A percentile compares a stretch with the other conserved stretches of the same genome.
These are phyloP conservation scores for Rafetus swinhoei DNA, from an alignment of 2,113 vertebrate species.

Conservation along the genomic window DNA sequence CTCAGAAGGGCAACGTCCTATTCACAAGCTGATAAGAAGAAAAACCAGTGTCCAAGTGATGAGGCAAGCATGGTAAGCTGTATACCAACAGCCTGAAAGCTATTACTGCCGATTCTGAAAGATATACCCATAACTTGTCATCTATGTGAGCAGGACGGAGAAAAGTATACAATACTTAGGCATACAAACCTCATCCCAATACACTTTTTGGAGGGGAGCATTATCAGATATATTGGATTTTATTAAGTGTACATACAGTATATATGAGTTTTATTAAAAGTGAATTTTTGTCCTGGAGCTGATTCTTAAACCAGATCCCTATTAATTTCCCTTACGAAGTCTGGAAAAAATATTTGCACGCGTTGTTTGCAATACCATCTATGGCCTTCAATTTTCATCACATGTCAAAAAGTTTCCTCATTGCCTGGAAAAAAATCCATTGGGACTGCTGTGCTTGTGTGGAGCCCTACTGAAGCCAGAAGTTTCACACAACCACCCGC, in stretches of 20 bases:
- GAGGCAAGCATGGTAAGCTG: conserved; percentile 42
- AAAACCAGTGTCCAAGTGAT: conserved; percentile 60
- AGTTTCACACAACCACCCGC: rapidly evolving
- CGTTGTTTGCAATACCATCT: rapidly evolving
- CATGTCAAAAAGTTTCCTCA: not conserved
- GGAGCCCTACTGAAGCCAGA: not conserved
- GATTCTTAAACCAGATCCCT: not conserved
- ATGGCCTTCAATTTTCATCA: not conserved
- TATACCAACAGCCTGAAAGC: conserved; percentile 38
- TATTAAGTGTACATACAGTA: not conserved
- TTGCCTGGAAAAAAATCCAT: not conserved
- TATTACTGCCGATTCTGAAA: conserved; percentile 45
- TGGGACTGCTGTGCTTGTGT: not conserved
- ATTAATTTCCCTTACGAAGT: rapidly evolving
- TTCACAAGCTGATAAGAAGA: conserved; percentile 34
- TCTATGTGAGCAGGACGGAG: conserved; percentile 26
- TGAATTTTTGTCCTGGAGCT: not conserved
- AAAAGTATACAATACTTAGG: conserved; percentile 12
- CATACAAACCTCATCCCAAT: conserved; percentile 16
- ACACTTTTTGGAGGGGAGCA: not conserved
- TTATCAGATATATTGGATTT: not conserved
- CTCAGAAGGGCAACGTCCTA: conserved; percentile 20
- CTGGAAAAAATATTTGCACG: not conserved
- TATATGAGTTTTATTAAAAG: not conserved
- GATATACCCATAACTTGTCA: conserved; percentile 40